Evolutionary conservation across 2,113 vertebrate genomes (phyloP).

Genomic region (Dryoscopus gambensis): DNA sequence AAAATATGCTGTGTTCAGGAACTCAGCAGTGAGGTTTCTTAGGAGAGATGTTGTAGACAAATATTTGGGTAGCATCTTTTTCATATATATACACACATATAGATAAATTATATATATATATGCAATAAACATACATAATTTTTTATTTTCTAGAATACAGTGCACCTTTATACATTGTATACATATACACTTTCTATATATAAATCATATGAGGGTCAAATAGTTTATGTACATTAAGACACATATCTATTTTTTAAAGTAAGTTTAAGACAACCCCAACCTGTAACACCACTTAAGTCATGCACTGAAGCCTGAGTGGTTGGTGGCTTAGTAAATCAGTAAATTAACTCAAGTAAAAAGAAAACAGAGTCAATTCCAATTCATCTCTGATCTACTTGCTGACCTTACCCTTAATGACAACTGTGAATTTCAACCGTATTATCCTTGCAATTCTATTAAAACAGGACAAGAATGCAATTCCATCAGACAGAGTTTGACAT

Average conservation of each 20-base stretch:
- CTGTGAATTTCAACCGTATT: slow-evolving; percentile 58
- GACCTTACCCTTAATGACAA: slow-evolving; percentile 46
- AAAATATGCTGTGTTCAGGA: not conserved
- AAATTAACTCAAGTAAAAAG: slow-evolving; percentile 51
- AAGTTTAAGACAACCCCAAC: not conserved
- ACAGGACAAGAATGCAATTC: slow-evolving; percentile 24
- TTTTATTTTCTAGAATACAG: not conserved
- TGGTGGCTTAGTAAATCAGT: not conserved
- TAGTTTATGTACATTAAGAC: not conserved
- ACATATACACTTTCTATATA: not conserved
- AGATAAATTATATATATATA: not conserved
- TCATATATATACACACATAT: not conserved
- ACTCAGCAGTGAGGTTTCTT: not conserved
- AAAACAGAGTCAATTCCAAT: slow-evolving; percentile 35
- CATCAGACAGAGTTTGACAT: slow-evolving; percentile 10
- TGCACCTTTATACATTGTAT: not conserved
- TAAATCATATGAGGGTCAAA: not conserved
- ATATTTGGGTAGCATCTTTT: not conserved
- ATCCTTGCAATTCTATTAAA: slow-evolving; percentile 36
- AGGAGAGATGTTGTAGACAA: not conserved
- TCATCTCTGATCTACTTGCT: slow-evolving; percentile 7
- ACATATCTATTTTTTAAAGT: not conserved
- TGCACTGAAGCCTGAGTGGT: not conserved
- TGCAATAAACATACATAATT: not conserved
- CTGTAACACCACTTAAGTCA: not conserved